These are phyloP conservation scores for Falco biarmicus DNA, from an alignment of 2,797 vertebrate genomes.

Conservation along the genomic window DNA sequence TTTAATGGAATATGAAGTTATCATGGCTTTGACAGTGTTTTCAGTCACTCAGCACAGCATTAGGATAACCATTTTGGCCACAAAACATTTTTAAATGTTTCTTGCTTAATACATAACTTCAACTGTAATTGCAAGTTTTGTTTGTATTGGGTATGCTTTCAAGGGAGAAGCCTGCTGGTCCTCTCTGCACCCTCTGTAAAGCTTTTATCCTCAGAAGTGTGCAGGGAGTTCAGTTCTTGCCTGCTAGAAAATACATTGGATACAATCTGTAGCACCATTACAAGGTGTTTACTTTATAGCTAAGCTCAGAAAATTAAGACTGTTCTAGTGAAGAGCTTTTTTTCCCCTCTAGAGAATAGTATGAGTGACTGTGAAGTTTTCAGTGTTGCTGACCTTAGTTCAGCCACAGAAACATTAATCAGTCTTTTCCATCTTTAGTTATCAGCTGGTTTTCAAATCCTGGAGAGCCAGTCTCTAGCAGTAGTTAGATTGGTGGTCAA, in stretches of 20 bases:
- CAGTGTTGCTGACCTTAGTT: background rate
- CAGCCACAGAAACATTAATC: background rate
- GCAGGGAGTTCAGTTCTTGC: background rate
- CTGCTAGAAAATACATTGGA: background rate
- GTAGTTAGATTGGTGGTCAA: background rate
- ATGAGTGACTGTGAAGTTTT: background rate
- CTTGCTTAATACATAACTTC: background rate
- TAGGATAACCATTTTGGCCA: background rate
- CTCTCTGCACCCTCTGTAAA: background rate
- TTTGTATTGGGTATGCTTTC: background rate
- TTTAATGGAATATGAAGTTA: background rate
- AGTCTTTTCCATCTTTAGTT: background rate
- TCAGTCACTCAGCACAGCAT: background rate
- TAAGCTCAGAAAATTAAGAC: background rate
- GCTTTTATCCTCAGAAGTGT: background rate
- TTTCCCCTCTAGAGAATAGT: background rate
- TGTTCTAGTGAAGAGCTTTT: background rate
- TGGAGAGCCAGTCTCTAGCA: background rate
- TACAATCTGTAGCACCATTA: background rate
- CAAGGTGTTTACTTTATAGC: background rate
- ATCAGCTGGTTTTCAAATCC: background rate
- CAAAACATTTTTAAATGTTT: background rate
- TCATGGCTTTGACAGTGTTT: background rate
- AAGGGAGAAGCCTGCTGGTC: background rate
- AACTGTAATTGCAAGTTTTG: background rate